Percentiles rank a stretch among this genome's conserved stretches.
These are phyloP conservation scores for Aphaenogaster rudis DNA, from an alignment of 1,140 invertebrate genomes.

Conservation along the genomic window DNA sequence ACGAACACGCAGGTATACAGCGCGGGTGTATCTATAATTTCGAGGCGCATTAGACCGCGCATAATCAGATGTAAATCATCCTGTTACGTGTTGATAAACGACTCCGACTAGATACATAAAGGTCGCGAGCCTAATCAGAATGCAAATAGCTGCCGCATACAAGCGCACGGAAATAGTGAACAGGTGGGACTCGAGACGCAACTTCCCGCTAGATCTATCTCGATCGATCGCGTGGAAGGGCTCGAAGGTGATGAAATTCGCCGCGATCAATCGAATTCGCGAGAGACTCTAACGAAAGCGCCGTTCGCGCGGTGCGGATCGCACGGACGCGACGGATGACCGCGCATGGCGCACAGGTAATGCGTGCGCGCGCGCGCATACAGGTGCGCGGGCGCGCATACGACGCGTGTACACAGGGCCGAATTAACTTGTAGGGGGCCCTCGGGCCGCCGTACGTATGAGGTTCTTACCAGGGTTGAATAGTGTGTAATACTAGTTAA, in stretches of 20 bases:
- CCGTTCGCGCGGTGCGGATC: neutral
- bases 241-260: no score
- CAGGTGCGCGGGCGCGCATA: no score
- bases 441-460: no score
- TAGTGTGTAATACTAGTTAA: no score
- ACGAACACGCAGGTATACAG: no score
- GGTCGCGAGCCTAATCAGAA: neutral
- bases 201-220: neutral
- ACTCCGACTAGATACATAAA: neutral
- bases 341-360: neutral
- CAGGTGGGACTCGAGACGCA: neutral
- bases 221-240: neutral
- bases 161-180: neutral
- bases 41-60: neutral
- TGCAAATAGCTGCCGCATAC: neutral
- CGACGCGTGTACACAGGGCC: neutral
- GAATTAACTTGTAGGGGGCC: no score
- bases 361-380: neutral
- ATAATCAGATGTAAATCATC: slow-evolving; percentile 6
- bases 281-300: neutral
- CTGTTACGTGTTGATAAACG: neutral
- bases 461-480: no score
- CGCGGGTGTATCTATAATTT: neutral
- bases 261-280: neutral
- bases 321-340: neutral